A percentile compares a stretch with the other conserved stretches of the same genome.
These are phyloP conservation scores for Drosophila monieri DNA, from an alignment of 2,888 invertebrate species.

Conservation along the genomic window DNA sequence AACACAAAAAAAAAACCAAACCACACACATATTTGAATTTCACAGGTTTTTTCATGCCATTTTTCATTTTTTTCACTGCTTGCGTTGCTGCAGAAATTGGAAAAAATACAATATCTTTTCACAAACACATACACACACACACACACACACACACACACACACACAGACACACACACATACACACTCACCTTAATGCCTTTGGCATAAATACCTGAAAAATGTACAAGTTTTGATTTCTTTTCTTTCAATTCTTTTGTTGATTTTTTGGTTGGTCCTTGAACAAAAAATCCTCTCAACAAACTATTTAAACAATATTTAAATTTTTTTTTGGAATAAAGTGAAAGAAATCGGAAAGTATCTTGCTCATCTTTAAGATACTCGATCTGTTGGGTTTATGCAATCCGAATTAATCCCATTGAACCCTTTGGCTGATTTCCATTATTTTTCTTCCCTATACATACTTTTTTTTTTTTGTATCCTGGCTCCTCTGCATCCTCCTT, in stretches of 20 bases:
- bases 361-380: background rate
- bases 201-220: slow-evolving; percentile 28
- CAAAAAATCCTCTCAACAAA: background rate
- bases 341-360: background rate
- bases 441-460: background rate
- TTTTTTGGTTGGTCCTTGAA: background rate
- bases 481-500: background rate
- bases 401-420: slow-evolving; percentile 13
- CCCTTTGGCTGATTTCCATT: slow-evolving; percentile 6
- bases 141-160: background rate
- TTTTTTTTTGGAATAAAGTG: background rate
- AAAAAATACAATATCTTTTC: slow-evolving; percentile 22
- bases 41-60: slow-evolving; percentile 1
- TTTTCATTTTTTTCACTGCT: background rate
- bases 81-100: slow-evolving; percentile 9
- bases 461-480: background rate
- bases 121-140: background rate
- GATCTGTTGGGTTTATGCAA: slow-evolving; percentile 12
- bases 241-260: background rate
- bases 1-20: slow-evolving; percentile 8
- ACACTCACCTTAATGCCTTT: slow-evolving; percentile 2
- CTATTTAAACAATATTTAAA: background rate
- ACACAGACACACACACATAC: background rate
- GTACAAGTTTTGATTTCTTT: slow-evolving; percentile 25
- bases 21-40: slow-evolving; percentile 6